Evolutionary conservation across 2,888 invertebrate species (phyloP), one percentile per base, ranked within the genome.

Genomic region (Toxonevra muliebris): DNA sequence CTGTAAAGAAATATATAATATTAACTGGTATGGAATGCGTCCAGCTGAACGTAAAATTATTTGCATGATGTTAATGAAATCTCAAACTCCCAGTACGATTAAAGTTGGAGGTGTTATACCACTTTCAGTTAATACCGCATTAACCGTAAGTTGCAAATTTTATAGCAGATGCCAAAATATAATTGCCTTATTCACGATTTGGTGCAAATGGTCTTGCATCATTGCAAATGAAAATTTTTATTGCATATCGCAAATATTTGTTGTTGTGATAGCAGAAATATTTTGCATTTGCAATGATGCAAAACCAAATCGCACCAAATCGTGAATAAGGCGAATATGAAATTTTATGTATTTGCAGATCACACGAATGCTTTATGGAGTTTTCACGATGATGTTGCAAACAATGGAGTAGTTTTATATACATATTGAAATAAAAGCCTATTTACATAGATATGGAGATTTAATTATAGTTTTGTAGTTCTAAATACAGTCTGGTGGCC

Each of bases 11-110:
- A 72, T 76, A 1, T 76, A 73, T 50, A 70, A 69, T 12, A 76
- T 75, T 19, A 52, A 71, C 13, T 76, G 75, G 75, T 76, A 70
- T 54, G 19, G 30, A 12, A 48, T 76, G 62, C 48, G 57, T 15
- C 61, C 69, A 1, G 19, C 66, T 0, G 68, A 76, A n/a, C 76
- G 73, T 43, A 75, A 73, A 12, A 66, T 65, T 1, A 52, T 75
- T 4, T 59, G 55, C 4, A 43, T 71, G 10, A 75, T 76, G 74
- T n/a, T 76, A 54, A 69, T 73, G 71, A 67, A 68, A 9, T 65
- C 75, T 0, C 75, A 76, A 60, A 61, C 64, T 1, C 62, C 70
- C 5, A 58, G 52, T 13, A 53, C 61, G 40, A 72, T 76, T 20
- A 66, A 63, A 0, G 66, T 76, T 7, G 73, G 69, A 0, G 73